Conservation (phyloP, 2,113 vertebrate genomes). For the Psettodes erumei region DNA sequence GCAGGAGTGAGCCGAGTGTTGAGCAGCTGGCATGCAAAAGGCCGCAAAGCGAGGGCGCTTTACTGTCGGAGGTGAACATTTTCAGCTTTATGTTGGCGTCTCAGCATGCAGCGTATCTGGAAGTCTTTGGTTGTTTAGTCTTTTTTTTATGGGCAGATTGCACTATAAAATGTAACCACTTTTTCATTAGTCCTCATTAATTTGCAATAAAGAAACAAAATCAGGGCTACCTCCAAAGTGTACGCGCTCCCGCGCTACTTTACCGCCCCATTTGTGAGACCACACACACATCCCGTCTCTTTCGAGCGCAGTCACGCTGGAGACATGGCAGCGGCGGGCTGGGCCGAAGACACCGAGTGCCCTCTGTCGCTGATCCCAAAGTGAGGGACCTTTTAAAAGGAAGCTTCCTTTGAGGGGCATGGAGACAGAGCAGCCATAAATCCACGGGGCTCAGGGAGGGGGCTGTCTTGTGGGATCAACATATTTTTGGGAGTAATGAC, state of each 20-base stretch:
- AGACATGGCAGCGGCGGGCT: not conserved
- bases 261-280: constrained; percentile 13
- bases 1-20: constrained; percentile 29
- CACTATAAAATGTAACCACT: constrained; percentile 31
- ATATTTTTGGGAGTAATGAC: constrained; percentile 77
- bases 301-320: constrained; percentile 25
- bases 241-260: constrained; percentile 9
- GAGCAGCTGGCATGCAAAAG: constrained; percentile 58
- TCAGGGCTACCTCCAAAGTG: constrained; percentile 14
- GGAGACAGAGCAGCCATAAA: constrained; percentile 51
- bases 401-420: constrained; percentile 23
- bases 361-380: constrained; percentile 23
- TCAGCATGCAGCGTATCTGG: not conserved
- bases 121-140: constrained; percentile 42
- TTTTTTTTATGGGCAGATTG: constrained; percentile 38
- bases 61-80: constrained; percentile 18
- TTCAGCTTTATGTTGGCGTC: constrained; percentile 7
- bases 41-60: constrained; percentile 30
- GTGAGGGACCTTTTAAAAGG: constrained; percentile 29
- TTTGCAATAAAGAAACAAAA: constrained; percentile 40
- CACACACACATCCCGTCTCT: constrained; percentile 27
- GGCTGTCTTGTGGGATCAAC: constrained; percentile 65
- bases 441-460: constrained; percentile 10
- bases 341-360: constrained; percentile 10
- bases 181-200: constrained; percentile 34